A percentile compares a stretch with the other conserved stretches of the same genome.
Conservation (phyloP, 2,113 vertebrate genomes). For the Cromileptes altivelis region DNA sequence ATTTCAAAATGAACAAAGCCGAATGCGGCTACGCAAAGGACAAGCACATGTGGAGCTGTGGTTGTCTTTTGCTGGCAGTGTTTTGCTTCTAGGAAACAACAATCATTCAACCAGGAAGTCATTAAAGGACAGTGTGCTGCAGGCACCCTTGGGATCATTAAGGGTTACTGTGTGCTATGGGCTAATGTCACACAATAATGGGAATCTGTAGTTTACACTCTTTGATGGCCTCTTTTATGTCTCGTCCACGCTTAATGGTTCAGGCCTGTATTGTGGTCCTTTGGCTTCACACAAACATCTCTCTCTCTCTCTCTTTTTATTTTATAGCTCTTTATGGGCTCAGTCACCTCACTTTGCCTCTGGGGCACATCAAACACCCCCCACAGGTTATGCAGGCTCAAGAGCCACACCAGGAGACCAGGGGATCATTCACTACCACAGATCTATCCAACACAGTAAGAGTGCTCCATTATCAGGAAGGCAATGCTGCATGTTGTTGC, state of each 20-base stretch:
- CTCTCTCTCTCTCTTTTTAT: slow-evolving; percentile 41
- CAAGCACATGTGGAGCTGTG: not conserved
- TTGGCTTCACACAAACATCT: slow-evolving; percentile 27
- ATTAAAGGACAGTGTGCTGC: slow-evolving; percentile 67
- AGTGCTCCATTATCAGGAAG: not conserved
- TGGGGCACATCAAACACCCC: slow-evolving; percentile 54
- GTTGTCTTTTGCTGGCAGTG: not conserved
- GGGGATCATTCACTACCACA: not conserved
- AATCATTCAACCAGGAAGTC: slow-evolving; percentile 66
- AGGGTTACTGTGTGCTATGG: slow-evolving; percentile 68
- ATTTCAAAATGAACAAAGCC: slow-evolving; percentile 19
- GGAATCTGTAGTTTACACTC: slow-evolving; percentile 71
- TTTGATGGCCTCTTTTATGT: slow-evolving; percentile 77
- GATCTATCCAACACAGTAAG: slow-evolving; percentile 1
- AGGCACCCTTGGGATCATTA: slow-evolving; percentile 66
- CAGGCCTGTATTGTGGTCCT: slow-evolving; percentile 51
- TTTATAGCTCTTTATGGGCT: slow-evolving; percentile 62
- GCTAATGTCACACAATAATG: slow-evolving; percentile 79
- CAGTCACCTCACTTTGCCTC: slow-evolving; percentile 53
- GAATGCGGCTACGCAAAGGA: not conserved
- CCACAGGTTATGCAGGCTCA: slow-evolving; percentile 40
- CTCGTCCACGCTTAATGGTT: slow-evolving; percentile 52
- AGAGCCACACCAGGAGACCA: slow-evolving; percentile 15
- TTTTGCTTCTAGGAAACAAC: slow-evolving; percentile 53
- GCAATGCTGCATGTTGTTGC: not conserved